Evolutionary conservation across 2,113 vertebrate genomes (phyloP), one percentile per base, ranked within the genome.

Genomic region (Chaenogobius annularis): DNA sequence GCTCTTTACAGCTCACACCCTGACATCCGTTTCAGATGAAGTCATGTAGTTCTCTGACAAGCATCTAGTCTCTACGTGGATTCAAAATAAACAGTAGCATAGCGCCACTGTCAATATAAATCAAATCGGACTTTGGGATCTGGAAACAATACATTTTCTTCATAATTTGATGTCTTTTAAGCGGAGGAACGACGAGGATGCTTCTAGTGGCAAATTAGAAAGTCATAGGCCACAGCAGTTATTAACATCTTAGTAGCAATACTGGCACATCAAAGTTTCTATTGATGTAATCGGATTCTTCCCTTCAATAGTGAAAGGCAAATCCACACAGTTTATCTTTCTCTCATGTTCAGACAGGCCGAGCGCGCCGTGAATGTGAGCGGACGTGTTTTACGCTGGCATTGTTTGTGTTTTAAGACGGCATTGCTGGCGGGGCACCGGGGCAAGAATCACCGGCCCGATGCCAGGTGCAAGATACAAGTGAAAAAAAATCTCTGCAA

Each of bases 401-500:
- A 69, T 3, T 37, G 69, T 77, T 67, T 75, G 63, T 80, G 22
- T 77, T 73, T 70, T 26, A 61, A 66, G 43, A 44, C 44, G 56
- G 70, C 20, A 69, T 67, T 48, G 70, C 72, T 23, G 76, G 70
- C 66, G 63, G 56, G 72, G 66, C 69, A 63, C 14, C 68, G 44
- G 56, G 54, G 65, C 75, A 81, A 72, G 79, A 75, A 83, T 88
- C 81, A 66, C 35, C 70, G 85, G 80, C 83, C 68, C 11, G 82
- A 85, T 88, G 79, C 81, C 85, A 80, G 58, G 75, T 83, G 82
- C n/a, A n/a, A 89, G 91, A 92, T 93, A 90, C 87, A 86, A 78
- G 47, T 48, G 74, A 83, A 80, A 44, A 82, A 81, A 61, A 52
- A 72, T 85, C 90, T 80, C 84, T 88, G 78, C 83, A 85, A 86